These are phyloP conservation scores for Tichodroma muraria DNA, from an alignment of 2,113 vertebrate genomes.

Conservation along the genomic window DNA sequence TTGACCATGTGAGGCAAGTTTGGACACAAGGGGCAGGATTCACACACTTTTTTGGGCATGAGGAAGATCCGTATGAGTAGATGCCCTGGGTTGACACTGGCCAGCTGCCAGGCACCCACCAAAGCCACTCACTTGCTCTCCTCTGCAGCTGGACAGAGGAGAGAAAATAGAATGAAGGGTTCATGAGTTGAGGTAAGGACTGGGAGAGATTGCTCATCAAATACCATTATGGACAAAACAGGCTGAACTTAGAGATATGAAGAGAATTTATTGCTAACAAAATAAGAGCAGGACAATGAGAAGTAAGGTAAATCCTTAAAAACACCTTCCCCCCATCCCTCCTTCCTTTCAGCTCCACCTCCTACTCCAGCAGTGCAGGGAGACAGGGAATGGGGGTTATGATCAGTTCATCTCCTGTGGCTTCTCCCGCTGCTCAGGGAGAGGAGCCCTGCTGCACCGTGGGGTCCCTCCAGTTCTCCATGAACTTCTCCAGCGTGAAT, in stretches of 20 bases:
- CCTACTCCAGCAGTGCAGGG: background rate
- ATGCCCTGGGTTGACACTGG: background rate
- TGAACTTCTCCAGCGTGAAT: background rate
- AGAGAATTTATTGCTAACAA: background rate
- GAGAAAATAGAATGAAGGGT: background rate
- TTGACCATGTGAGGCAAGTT: too few relatives aligned
- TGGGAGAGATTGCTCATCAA: background rate
- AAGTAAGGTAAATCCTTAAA: background rate
- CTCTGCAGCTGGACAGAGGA: background rate
- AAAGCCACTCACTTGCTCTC: background rate
- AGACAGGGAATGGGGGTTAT: background rate
- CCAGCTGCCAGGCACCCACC: background rate
- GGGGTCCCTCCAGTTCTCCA: background rate
- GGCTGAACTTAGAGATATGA: background rate
- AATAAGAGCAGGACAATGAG: background rate
- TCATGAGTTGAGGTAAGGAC: background rate
- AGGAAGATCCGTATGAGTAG: background rate
- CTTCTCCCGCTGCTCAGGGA: background rate
- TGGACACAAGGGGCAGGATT: background rate
- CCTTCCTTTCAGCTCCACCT: background rate
- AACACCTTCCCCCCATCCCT: background rate
- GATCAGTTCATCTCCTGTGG: background rate
- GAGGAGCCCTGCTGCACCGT: background rate
- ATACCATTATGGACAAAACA: background rate
- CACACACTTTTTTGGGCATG: background rate